phyloP scores from a whole-genome alignment of 2,113 vertebrate genomes.

The Herpetotheres cachinnans region DNA sequence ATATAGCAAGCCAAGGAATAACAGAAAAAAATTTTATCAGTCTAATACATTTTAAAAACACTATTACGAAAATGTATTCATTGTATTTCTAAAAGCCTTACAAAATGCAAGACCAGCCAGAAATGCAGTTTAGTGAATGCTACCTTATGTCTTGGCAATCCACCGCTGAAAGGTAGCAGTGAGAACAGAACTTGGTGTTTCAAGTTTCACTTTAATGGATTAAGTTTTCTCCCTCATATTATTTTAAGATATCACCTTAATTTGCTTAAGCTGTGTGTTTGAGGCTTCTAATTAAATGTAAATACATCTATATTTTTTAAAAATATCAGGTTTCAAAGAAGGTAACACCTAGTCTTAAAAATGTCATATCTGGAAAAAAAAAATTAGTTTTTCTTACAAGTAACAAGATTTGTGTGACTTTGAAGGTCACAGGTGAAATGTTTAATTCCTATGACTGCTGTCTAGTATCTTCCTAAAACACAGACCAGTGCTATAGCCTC shows the following conservation, averaged over 20 bases:
- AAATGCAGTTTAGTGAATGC: not conserved
- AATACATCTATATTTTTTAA: not conserved
- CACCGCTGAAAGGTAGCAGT: not conserved
- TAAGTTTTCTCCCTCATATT: not conserved
- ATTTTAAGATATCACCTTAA: slow-evolving; percentile 22
- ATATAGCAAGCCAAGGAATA: not conserved
- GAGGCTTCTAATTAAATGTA: slow-evolving; percentile 19
- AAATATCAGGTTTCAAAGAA: not conserved
- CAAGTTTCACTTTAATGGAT: not conserved
- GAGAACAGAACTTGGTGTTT: not conserved
- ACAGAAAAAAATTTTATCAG: not conserved
- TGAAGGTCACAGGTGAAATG: not conserved
- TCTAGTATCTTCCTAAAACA: not conserved
- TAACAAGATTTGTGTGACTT: not conserved
- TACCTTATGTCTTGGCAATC: not conserved
- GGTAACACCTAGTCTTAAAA: not conserved
- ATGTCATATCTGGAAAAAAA: not conserved
- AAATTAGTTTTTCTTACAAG: not conserved
- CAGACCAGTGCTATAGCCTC: not conserved
- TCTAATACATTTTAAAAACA: not conserved
- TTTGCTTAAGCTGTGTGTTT: not conserved
- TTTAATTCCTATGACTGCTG: not conserved
- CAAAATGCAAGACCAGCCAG: not conserved
- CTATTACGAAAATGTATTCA: not conserved
- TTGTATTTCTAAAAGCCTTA: not conserved